Evolutionary conservation across 2,797 vertebrate genomes (phyloP), one percentile per base, ranked within the genome.

Genomic region (Steatocranus sp.): DNA sequence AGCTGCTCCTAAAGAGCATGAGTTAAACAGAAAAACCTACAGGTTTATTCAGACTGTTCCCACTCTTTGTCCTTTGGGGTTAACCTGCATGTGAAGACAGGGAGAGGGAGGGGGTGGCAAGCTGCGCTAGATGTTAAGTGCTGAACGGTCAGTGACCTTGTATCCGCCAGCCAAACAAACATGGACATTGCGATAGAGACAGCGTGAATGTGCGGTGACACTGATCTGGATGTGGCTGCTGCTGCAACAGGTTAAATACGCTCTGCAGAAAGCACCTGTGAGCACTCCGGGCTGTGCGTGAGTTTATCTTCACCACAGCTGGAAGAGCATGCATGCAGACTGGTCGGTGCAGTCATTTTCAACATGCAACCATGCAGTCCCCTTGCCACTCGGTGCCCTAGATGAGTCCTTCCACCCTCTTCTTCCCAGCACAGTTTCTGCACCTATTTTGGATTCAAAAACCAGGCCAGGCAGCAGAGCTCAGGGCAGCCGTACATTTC

Each of bases 371-470:
- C 83, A 18, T 12, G 53, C 77, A 18, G 76, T 51, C 83, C 84
- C 81, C 79, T 56, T 70, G 83, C 87, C 87, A 75, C 81, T 84
- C 3, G 1, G 7, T 90, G 92, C 83, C 92, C 93, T 91, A 94
- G 70, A 94, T 92, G 92, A 90, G 85, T 91, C 87, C 87, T 83
- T 89, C 86, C 86, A 85, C 54, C 77, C 75, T 79, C 23, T 82
- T 87, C 86, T 86, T 83, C 89, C 84, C 92, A 93, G 90, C 92
- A 92, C 93, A 93, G 48, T 91, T 93, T 92, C 90, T 87, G 91
- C 83, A 87, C 92, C 93, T 93, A 94, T 93, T 94, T 93, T 92
- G 75, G 93, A 91, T 91, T 89, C 75, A 20, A 90, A 73, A 94
- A 95, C 85, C 91, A 94, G 95, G 94, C 78, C 93, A 94, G 78